Evolutionary conservation across 2,888 invertebrate genomes (phyloP), one percentile per base, ranked within the genome.

Genomic region (Leptopilina syphax): DNA sequence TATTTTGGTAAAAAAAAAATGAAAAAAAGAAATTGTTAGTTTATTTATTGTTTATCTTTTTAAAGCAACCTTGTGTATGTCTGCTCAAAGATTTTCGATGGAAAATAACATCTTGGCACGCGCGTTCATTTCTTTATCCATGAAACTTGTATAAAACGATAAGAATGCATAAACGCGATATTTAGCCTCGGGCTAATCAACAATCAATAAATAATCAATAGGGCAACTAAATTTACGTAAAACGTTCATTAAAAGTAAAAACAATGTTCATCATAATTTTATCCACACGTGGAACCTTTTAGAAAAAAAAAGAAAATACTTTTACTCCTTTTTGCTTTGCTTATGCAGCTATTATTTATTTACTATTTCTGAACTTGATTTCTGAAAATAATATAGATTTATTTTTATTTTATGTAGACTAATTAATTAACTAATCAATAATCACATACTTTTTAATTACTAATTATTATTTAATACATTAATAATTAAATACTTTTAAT

Each of bases 171-270:
- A 7, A 70, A 54, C 54, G 70, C 50, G 50, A 54, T 44, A 44
- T 70, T 54, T 54, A 54, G 54, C 70, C 70, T 70, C 34, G 70
- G 24, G 50, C 50, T 54, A n/a, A 27, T 54, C 54, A 70, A 70
- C 13, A 54, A 70, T 54, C 70, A 54, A 70, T 70, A 68, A 68
- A 68, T 27, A 54, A 70, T 54, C 70, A 54, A 70, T 70, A 70
- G 70, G 54, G 50, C 70, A 70, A 70, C 27, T 70, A 70, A 54
- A 54, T 34, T 41, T n/a, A 24, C 50, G 50, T 50, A 50, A 50
- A 50, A 12, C 50, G 27, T 70, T 70, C 54, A 54, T 50, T 9
- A 54, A 70, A 24, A 34, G 13, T 54, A 34, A 70, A 70, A 70
- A 54, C 68, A 6, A 70, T 54, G 2, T 50, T 27, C 41, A 13